A percentile compares a stretch with the other conserved stretches of the same genome.
phyloP scores from a whole-genome alignment of 2,888 invertebrate species.

The Dryomyza anilis region DNA sequence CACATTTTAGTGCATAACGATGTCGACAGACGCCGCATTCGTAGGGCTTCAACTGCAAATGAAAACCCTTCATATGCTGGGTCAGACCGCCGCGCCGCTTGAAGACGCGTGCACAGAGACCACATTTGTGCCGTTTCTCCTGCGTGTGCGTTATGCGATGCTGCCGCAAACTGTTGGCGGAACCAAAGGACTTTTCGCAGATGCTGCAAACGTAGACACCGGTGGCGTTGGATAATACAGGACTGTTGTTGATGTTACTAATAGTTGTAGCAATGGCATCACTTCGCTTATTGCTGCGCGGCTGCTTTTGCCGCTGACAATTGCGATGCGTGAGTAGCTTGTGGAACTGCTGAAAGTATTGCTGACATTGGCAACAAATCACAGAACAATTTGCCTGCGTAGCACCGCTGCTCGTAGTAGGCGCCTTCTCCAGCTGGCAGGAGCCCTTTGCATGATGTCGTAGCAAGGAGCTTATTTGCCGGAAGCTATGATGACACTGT shows the following conservation, averaged over 20 bases:
- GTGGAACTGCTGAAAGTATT: constrained; percentile 1
- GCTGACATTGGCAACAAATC: constrained; percentile 9
- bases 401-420: too few species aligned
- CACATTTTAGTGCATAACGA: constrained; percentile 57
- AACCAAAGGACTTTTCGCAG: constrained; percentile 38
- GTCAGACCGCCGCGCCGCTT: constrained; percentile 57
- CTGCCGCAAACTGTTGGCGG: constrained; percentile 48
- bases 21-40: constrained; percentile 55
- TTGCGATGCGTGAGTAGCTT: not conserved
- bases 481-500: not conserved
- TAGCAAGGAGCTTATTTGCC: not conserved
- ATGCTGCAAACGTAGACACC: constrained; percentile 32
- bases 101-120: constrained; percentile 54
- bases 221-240: too few species aligned
- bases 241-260: too few species aligned
- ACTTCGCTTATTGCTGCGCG: not conserved
- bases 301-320: not conserved
- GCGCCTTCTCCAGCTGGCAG: not conserved
- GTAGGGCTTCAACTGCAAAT: constrained; percentile 57
- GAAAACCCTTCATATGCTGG: constrained; percentile 58
- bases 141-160: constrained; percentile 57
- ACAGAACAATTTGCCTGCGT: not conserved
- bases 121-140: constrained; percentile 53
- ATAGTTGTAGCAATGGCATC: too few species aligned
- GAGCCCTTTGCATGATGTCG: not conserved